Conservation (phyloP, 2,888 invertebrate species). For the Orthonevra nobilis region DNA sequence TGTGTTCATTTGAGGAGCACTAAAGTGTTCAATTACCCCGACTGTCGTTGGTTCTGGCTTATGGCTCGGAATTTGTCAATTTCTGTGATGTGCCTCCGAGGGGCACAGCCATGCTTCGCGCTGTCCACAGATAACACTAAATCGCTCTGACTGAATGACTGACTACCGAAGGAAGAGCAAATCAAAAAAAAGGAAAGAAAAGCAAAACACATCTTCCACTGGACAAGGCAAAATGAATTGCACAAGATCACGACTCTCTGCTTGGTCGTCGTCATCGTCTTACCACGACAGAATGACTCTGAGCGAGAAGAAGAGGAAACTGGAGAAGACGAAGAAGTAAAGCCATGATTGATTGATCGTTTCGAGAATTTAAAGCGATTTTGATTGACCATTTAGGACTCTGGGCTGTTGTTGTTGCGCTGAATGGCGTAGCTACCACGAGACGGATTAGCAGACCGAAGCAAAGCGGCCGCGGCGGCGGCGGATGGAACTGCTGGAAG, state of each 20-base stretch:
- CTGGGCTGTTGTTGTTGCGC: constrained; percentile 21
- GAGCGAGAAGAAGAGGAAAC: not conserved
- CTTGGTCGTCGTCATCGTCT: too few species aligned
- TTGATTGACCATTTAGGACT: constrained; percentile 69
- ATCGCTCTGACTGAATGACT: constrained; percentile 67
- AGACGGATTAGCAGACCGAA: constrained; percentile 49
- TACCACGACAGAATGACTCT: too few species aligned
- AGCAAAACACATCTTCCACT: constrained; percentile 6
- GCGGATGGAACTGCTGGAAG: constrained; percentile 17
- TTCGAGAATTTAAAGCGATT: constrained; percentile 68
- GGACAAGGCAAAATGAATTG: constrained; percentile 54
- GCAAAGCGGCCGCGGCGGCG: constrained; percentile 2
- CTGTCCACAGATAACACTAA: constrained; percentile 65
- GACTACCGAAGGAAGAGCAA: constrained; percentile 51
- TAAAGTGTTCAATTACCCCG: constrained; percentile 44
- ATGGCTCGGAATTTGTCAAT: constrained; percentile 59
- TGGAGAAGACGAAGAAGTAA: not conserved
- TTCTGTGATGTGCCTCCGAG: constrained; percentile 41
- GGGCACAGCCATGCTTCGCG: constrained; percentile 13
- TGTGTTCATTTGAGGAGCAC: constrained; percentile 35
- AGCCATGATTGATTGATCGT: constrained; percentile 70
- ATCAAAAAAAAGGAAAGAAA: not conserved
- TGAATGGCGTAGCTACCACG: not conserved
- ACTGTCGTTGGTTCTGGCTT: not conserved
- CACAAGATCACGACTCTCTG: constrained; percentile 51